Percentiles rank a stretch among this genome's conserved stretches.
Evolutionary conservation across 2,888 invertebrate species (phyloP).

Genomic region (Hermaeophaga mercurialis): DNA sequence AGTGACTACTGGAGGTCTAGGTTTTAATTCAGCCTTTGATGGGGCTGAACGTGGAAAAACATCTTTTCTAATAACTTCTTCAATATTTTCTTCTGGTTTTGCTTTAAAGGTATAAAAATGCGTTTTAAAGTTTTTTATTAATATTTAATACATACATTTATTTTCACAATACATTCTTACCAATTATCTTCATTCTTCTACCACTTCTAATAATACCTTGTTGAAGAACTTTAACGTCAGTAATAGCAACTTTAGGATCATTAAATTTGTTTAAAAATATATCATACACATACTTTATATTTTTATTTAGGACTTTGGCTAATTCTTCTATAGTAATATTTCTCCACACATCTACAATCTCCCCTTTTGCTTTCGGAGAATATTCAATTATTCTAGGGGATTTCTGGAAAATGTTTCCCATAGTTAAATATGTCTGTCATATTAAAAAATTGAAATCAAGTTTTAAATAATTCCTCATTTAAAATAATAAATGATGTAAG

Average conservation of each 20-base stretch:
- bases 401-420: constrained; percentile 59
- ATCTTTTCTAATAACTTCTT: constrained; percentile 48
- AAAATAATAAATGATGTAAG: background rate
- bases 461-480: too few relatives aligned
- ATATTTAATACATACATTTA: background rate
- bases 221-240: constrained; percentile 51
- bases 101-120: constrained; percentile 29
- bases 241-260: constrained; percentile 45
- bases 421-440: too few relatives aligned
- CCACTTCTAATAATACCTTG: constrained; percentile 52
- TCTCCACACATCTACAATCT: constrained; percentile 73
- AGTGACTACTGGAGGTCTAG: constrained; percentile 91
- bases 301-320: constrained; percentile 66
- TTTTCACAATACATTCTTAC: constrained; percentile 21
- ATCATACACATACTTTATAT: constrained; percentile 63
- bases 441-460: too few relatives aligned
- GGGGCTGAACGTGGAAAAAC: constrained; percentile 70
- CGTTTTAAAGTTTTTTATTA: too few relatives aligned
- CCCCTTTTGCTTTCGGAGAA: constrained; percentile 62
- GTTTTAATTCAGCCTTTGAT: constrained; percentile 66
- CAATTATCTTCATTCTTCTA: constrained; percentile 53
- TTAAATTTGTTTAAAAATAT: constrained; percentile 50
- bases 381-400: constrained; percentile 64
- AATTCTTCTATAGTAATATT: constrained; percentile 82
- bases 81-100: constrained; percentile 42